phyloP scores from a whole-genome alignment of 35 echinoderm and acorn worm genomes.

The Strongylocentrotus purpuratus region DNA sequence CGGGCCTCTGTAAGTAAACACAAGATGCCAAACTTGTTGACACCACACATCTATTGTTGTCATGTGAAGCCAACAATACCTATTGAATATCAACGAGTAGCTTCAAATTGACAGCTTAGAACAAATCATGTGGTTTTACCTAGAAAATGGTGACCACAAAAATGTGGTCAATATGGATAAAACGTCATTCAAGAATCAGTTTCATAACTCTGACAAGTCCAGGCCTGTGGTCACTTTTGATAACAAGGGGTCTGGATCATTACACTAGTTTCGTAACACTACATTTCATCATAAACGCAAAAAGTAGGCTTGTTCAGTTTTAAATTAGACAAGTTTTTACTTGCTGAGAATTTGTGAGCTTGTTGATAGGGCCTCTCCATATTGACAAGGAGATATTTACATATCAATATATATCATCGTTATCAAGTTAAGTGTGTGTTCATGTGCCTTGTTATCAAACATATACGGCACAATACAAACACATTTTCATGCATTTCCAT shows the following conservation, averaged over 20 bases:
- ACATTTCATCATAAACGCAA: neutral
- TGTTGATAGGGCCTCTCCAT: neutral
- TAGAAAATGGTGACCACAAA: neutral
- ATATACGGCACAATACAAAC: neutral
- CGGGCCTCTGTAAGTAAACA: neutral
- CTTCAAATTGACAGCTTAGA: neutral
- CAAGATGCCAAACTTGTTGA: neutral
- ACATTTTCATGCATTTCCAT: neutral
- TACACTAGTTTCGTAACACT: no score
- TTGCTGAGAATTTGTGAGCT: neutral
- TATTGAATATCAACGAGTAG: neutral
- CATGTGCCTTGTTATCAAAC: neutral
- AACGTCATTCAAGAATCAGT: no score
- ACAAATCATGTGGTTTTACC: neutral
- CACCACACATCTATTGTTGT: no score
- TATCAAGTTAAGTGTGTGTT: neutral
- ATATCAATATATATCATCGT: neutral
- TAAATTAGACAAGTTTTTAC: neutral
- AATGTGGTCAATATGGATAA: neutral
- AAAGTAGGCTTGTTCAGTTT: neutral
- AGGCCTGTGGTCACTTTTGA: no score
- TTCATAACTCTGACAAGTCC: no score
- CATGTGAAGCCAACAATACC: neutral
- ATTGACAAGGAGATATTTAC: neutral
- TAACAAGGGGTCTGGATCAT: no score